Base-by-base conservation (phyloP, 2,113 vertebrate species). In the Chlamydotis undulata region DNA sequence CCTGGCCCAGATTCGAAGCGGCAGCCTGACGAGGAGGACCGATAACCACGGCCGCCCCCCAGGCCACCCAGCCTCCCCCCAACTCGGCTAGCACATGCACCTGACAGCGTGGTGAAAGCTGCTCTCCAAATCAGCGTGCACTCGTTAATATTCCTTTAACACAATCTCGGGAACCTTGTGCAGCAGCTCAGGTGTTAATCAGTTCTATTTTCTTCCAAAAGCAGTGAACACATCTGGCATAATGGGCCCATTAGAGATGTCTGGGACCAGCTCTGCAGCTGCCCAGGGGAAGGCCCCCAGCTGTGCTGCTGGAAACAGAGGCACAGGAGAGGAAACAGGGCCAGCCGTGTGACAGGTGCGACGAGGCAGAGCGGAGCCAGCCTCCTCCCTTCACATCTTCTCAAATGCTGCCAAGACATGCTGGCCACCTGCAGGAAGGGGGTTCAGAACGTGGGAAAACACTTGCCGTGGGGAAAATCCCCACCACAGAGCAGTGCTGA, bases 111-210 rank as follows among this genome's bases (percentile, higher is more conserved):
- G 90, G 87, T 93, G 83, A 97, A 68, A 97, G 61, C 88, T 85
- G 63, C 90, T 95, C 95, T 96, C 94, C 93, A 81, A 90, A 94
- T 70, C 95, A 76, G 81, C 12, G 3, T 74, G 96, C 14, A 28
- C 83, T 89, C 70, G 28, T 96, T 98, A 97, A 97, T 97, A 97
- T 96, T 98, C 92, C 83, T 96, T 92, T 90, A 97, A 91, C 91
- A 91, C 81, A 0, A 1, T 73, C 93, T 94, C 2, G 3, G 92
- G 87, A 97, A 84, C 93, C 94, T 93, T 28, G 15, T 86, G 84
- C 93, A 94, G 84, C 88, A 97, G 91, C 95, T 97, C 87, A 96
- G 94, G 97, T 98, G 96, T 96, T 97, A 97, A 97, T 97, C 97
- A 97, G 90, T 95, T 94, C 92, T 97, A 97, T 95, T 97, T 98